Evolutionary conservation across 2,888 invertebrate species (phyloP).

Genomic region (Helobdella robusta): DNA sequence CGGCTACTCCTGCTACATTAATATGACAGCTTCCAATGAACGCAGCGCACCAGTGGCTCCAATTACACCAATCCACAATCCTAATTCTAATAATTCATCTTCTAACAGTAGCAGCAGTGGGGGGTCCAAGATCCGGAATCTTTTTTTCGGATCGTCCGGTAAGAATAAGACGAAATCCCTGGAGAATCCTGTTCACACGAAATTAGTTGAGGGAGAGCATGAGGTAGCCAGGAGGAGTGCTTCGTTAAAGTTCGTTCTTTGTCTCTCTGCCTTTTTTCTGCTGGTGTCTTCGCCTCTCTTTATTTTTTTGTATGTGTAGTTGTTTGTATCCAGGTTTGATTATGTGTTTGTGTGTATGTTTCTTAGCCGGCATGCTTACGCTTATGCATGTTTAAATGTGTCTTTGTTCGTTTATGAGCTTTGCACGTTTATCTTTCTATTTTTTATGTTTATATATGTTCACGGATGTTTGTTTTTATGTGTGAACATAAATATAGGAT

Average conservation of each 20-base stretch:
- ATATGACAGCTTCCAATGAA: background rate
- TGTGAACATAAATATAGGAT: too few species aligned
- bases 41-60: background rate
- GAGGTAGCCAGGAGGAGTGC: too few species aligned
- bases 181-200: background rate
- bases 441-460: background rate
- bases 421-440: too few species aligned
- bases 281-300: background rate
- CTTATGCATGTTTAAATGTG: background rate
- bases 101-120: background rate
- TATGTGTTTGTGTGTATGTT: slow-evolving; percentile 13
- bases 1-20: too few species aligned
- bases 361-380: background rate
- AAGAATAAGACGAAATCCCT: background rate
- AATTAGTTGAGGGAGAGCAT: background rate
- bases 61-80: background rate
- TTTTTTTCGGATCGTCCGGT: slow-evolving; percentile 9
- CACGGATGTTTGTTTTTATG: background rate
- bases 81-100: background rate
- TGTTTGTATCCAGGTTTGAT: slow-evolving; percentile 6
- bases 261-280: slow-evolving; percentile 1
- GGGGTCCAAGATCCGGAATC: slow-evolving; percentile 1
- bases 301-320: slow-evolving; percentile 12
- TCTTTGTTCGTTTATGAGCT: background rate
- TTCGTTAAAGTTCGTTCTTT: background rate